phyloP scores from a whole-genome alignment of 2,797 vertebrate genomes.

The Galagoides demidoff region DNA sequence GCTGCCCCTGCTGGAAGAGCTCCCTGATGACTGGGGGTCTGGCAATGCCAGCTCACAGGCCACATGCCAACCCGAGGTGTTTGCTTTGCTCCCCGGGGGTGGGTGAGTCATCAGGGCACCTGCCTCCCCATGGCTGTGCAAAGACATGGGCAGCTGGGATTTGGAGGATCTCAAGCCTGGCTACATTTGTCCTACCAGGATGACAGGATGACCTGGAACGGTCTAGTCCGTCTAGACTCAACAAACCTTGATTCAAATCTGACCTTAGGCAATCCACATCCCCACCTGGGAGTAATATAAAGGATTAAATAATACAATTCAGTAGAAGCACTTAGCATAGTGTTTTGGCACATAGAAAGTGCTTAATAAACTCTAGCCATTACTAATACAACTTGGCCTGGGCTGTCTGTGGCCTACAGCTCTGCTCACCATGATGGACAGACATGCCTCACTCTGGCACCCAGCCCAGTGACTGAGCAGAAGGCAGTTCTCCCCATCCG shows the following conservation, averaged over 20 bases:
- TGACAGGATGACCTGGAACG: not conserved
- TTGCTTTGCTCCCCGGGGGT: not conserved
- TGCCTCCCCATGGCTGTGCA: not conserved
- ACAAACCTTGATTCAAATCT: not conserved
- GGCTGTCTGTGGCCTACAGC: not conserved
- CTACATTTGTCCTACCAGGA: not conserved
- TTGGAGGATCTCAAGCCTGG: not conserved
- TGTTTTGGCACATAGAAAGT: not conserved
- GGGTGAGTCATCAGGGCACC: not conserved
- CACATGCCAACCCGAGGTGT: not conserved
- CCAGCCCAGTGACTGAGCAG: not conserved
- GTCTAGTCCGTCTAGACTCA: not conserved
- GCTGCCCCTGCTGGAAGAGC: not conserved
- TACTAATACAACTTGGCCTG: not conserved
- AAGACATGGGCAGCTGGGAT: not conserved
- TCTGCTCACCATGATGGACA: not conserved
- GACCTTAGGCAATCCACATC: not conserved
- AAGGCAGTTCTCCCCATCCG: not conserved
- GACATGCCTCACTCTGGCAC: rapidly evolving
- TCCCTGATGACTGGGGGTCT: constrained; percentile 62
- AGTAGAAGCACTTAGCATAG: not conserved
- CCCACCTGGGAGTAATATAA: not conserved
- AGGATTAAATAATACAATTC: not conserved
- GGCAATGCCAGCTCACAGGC: constrained; percentile 42
- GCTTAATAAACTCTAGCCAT: not conserved